Base-by-base conservation (phyloP, 2,113 vertebrate species). In the Charina bottae region DNA sequence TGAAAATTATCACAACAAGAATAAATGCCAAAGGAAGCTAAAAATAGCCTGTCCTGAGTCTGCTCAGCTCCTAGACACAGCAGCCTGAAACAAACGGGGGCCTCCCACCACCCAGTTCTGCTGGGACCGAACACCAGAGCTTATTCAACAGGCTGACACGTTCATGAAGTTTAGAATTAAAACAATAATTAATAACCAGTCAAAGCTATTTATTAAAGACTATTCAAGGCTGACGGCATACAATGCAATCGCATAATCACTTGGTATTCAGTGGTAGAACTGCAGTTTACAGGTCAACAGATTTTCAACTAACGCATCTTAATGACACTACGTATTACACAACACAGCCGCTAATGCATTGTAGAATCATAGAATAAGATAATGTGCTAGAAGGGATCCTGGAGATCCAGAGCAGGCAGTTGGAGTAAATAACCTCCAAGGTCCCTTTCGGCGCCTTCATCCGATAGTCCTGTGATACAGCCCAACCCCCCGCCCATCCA, bases 21-120 rank as follows among this genome's bases (percentile, higher is more conserved):
- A 94, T 0, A 94, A 96, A 96, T 97, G 97, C 96, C 97, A 97
- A 95, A 87, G 95, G 94, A 94, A 91, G 64, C 94, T 97, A 96
- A 97, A 97, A 95, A 96, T 96, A 96, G 92, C 54, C 68, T 0
- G 7, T 0, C 1, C 90, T 0, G 0, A 0, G 54, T 72, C 92
- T 90, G 0, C 15, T 33, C 8, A 58, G 6, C 87, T 46, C 24
- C 2, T 60, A 54, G 7, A 91, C 58, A 0, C 5, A 0, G 0
- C 49, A 90, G 91, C 83, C 72, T 42, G 33, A 42, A 78, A 78
- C 72, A 78, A 78, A 42, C 72, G 0, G 17, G 33, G n/a, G 33
- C 72, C 72, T 10, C 33, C 72, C 62, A 7, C 33, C 72, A 49
- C 49, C 21, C 17, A 7, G 0, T 78, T 78, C 3, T 33, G 17